phyloP scores from a whole-genome alignment of 1,140 invertebrate genomes.

The Drosophila subpulchrella region DNA sequence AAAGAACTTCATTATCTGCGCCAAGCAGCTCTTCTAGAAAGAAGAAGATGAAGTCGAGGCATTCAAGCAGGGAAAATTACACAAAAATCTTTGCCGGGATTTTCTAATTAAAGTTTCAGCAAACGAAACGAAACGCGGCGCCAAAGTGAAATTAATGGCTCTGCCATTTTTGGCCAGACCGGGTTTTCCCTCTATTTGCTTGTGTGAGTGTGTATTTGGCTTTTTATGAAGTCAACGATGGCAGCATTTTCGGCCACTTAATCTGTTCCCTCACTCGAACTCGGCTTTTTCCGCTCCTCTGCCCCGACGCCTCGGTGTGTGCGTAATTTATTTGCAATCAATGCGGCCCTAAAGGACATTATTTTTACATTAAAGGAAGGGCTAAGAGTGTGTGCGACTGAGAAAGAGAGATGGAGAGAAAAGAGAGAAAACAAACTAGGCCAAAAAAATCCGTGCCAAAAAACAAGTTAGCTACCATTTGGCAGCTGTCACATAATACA shows the following conservation, averaged over 20 bases:
- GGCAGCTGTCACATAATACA: conserved; percentile 73
- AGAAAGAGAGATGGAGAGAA: not conserved
- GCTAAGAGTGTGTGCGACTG: conserved; percentile 12
- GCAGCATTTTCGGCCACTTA: conserved; percentile 63
- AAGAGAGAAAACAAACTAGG: conserved; percentile 11
- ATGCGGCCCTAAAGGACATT: conserved; percentile 75
- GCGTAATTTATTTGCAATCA: conserved; percentile 82
- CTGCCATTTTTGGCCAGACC: conserved; percentile 49
- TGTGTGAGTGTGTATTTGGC: conserved; percentile 12
- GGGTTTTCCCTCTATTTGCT: conserved; percentile 9
- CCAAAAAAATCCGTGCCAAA: conserved; percentile 52
- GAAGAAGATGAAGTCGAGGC: conserved; percentile 28
- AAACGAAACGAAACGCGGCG: conserved; percentile 56
- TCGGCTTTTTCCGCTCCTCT: conserved; percentile 12
- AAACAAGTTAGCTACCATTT: conserved; percentile 62
- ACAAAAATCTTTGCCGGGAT: conserved; percentile 70
- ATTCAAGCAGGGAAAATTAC: conserved; percentile 71
- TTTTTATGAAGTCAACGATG: conserved; percentile 71
- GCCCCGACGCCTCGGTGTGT: conserved; percentile 25
- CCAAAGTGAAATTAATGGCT: conserved; percentile 80
- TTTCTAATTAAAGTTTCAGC: conserved; percentile 81
- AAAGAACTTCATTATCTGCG: conserved; percentile 77
- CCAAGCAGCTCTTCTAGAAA: conserved; percentile 23
- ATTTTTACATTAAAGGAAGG: conserved; percentile 75
- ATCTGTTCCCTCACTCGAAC: conserved; percentile 54